Base-by-base conservation (phyloP, 2,113 vertebrate genomes). In the Chaenogobius annularis region DNA sequence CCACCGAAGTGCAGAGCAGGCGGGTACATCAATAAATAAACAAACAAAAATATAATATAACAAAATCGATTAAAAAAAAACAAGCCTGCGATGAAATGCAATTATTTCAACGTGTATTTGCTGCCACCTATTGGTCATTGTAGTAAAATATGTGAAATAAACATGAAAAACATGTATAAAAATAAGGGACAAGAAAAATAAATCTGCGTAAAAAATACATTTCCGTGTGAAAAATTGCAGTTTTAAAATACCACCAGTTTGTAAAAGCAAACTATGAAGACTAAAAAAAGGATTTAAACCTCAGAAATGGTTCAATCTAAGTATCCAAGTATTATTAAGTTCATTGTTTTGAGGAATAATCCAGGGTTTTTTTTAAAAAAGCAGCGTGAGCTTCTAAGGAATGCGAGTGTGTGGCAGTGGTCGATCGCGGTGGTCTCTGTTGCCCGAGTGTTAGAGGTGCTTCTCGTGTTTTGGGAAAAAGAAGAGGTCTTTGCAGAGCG, bases 381-480 rank as follows among this genome's bases (percentile, higher is more conserved):
- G 15, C 31, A 66, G 26, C 26, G 37, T 40, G 37, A 40, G 37
- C 7, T 44, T 55, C 72, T 74, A 35, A 13, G 50, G 61, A 68
- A 78, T 75, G 40, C n/a, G 59, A 69, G 72, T 80, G 83, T 83
- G 76, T 85, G 77, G 72, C 73, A 84, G 72, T 72, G 62, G 70
- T 48, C 40, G 13, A n/a, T 48, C 47, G 4, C 40, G 7, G 48
- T 52, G 48, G 7, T 19, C 4, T 31, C 26, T 52, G 48, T 19
- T 7, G n/a, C n/a, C n/a, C n/a, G n/a, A n/a, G n/a, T 52, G 19
- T 19, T 6, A 17, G 19, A 52, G 48, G 48, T 68, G n/a, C n/a
- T n/a, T n/a, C n/a, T n/a, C 91, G 85, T 92, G 91, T 64, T 97
- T 98, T 15, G 98, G 98, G 84, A 98, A 99, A 54, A 99, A 89